Conservation (phyloP, 2,888 invertebrate genomes). For the Phaedon cochleariae region DNA sequence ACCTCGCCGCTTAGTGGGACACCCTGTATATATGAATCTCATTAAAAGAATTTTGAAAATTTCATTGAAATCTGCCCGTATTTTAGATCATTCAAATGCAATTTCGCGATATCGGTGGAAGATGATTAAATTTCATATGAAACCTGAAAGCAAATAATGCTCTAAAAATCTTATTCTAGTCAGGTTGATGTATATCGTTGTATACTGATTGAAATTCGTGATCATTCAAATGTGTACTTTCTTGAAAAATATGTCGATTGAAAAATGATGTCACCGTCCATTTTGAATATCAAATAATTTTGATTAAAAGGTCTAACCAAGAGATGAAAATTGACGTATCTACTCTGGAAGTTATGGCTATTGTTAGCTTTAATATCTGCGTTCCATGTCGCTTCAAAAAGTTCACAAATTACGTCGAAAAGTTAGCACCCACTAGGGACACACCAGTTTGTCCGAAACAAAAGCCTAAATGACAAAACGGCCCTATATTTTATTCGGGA, state of each 20-base stretch:
- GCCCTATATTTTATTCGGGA: slow-evolving; percentile 28
- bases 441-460: slow-evolving; percentile 22
- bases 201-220: too few relatives aligned
- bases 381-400: slow-evolving; percentile 24
- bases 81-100: too few relatives aligned
- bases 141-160: too few relatives aligned
- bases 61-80: too few relatives aligned
- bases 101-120: too few relatives aligned
- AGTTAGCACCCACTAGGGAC: slow-evolving; percentile 25
- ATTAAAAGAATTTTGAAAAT: too few relatives aligned
- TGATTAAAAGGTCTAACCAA: background rate
- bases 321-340: background rate
- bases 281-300: background rate
- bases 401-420: slow-evolving; percentile 26
- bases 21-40: too few relatives aligned
- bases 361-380: slow-evolving; percentile 6
- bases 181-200: too few relatives aligned
- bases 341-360: background rate
- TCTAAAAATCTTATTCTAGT: too few relatives aligned
- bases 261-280: background rate
- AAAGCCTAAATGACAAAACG: slow-evolving; percentile 30
- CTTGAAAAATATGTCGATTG: background rate
- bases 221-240: too few relatives aligned
- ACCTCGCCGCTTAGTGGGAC: too few relatives aligned
- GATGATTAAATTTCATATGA: too few relatives aligned